Percentiles rank a stretch among this genome's conserved stretches.
These are phyloP conservation scores for Megaustenia siamemsis DNA, from an alignment of 2,888 invertebrate species.

Conservation along the genomic window DNA sequence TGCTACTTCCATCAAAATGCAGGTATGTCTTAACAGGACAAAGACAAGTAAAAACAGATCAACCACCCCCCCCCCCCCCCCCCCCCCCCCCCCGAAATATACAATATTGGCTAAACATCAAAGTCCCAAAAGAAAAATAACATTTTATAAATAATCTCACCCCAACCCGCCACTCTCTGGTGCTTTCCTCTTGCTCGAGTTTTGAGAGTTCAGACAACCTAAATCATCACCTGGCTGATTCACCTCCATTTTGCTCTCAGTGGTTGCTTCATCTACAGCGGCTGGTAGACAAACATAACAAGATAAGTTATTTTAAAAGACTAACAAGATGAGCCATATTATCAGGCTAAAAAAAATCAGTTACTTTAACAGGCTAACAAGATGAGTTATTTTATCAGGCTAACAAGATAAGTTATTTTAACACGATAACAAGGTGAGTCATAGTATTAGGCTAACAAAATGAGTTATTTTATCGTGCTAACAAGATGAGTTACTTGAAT, in stretches of 20 bases:
- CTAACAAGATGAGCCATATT: too few species aligned
- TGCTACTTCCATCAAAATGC: too few species aligned
- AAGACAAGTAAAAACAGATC: too few species aligned
- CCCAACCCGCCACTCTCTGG: conserved; percentile 41
- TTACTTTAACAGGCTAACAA: too few species aligned
- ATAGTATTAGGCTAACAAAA: too few species aligned
- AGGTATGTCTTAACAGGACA: too few species aligned
- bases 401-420: neutral
- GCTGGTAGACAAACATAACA: neutral
- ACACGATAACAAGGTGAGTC: too few species aligned
- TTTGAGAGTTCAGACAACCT: neutral
- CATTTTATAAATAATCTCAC: neutral
- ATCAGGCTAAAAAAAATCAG: neutral
- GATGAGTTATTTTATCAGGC: neutral
- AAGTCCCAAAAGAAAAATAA: neutral
- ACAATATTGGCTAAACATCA: neutral
- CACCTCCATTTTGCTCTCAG: neutral
- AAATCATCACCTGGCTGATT: neutral
- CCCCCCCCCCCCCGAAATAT: neutral
- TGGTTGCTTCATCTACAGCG: neutral
- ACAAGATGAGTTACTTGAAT: too few species aligned
- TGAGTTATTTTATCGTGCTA: too few species aligned
- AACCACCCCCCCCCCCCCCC: too few species aligned
- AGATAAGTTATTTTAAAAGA: neutral
- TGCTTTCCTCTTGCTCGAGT: conserved; percentile 30